A percentile compares a stretch with the other conserved stretches of the same genome.
These are phyloP conservation scores for Phocoena sinus DNA, from an alignment of 2,113 vertebrate species.

Conservation along the genomic window DNA sequence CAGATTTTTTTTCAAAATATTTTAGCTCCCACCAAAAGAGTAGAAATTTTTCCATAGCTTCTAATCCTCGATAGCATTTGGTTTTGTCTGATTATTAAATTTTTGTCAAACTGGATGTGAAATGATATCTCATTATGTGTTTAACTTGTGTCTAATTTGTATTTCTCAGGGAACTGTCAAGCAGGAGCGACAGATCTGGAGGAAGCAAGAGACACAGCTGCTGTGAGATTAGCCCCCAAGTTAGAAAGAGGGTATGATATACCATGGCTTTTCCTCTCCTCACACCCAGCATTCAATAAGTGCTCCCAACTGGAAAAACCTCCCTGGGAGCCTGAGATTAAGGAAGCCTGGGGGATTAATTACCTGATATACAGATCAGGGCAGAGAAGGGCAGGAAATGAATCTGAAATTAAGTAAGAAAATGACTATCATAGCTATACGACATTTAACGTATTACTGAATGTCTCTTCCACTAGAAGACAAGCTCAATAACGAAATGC, in stretches of 20 bases:
- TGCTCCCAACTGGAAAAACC: not conserved
- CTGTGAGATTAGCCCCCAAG: not conserved
- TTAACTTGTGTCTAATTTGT: slow-evolving; percentile 66
- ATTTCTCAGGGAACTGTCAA: slow-evolving; percentile 59
- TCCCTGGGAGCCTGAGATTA: not conserved
- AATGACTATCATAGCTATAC: not conserved
- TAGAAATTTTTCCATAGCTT: not conserved
- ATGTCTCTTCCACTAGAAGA: not conserved
- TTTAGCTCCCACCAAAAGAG: not conserved
- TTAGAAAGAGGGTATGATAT: not conserved
- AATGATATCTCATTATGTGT: slow-evolving; percentile 58
- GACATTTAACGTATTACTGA: not conserved
- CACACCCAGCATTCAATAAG: not conserved
- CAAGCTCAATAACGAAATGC: not conserved
- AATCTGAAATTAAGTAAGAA: not conserved
- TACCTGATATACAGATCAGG: not conserved
- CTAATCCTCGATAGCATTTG: slow-evolving; percentile 44
- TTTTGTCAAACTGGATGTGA: slow-evolving; percentile 57
- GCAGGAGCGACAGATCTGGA: not conserved
- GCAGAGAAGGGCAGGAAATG: not conserved
- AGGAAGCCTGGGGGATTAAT: not conserved
- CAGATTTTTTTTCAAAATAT: slow-evolving; percentile 9
- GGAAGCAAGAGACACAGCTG: slow-evolving; percentile 32
- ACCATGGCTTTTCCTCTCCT: not conserved
- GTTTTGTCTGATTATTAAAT: slow-evolving; percentile 67